Conservation (phyloP, 2,888 invertebrate species). For the Lepas anatifera region DNA sequence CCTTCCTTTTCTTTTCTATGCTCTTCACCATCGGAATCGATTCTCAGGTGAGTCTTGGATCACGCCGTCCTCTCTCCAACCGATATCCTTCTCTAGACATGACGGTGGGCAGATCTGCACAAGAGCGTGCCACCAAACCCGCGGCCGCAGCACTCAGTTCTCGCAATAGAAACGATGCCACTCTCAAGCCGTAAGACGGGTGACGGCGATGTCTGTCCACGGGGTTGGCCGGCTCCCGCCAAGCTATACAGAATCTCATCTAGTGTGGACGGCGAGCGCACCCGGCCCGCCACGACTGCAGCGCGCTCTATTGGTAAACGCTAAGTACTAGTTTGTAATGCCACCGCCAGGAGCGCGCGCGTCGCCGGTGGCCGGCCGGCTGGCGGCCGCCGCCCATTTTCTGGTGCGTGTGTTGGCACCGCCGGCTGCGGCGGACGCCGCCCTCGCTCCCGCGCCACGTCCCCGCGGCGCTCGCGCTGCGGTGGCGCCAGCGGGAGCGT, state of each 20-base stretch:
- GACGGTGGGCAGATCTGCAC: not conserved
- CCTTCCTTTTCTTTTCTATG: constrained; percentile 67
- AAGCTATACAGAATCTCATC: not conserved
- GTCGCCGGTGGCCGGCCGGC: not conserved
- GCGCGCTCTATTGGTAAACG: too few species aligned
- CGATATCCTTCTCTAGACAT: not conserved
- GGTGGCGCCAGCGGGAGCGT: not conserved
- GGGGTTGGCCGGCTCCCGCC: not conserved
- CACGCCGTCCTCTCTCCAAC: too few species aligned
- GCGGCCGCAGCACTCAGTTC: too few species aligned
- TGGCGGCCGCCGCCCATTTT: not conserved
- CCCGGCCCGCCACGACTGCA: not conserved
- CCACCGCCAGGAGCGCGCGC: not conserved
- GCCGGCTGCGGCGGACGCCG: not conserved
- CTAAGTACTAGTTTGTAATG: too few species aligned
- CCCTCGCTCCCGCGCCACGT: not conserved
- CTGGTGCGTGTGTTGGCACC: not conserved
- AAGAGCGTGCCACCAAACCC: not conserved
- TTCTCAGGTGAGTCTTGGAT: constrained; percentile 36
- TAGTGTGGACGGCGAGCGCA: not conserved
- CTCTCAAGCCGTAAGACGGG: not conserved
- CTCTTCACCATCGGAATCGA: constrained; percentile 57
- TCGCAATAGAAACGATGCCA: too few species aligned
- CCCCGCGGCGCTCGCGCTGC: not conserved
- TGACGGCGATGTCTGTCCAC: not conserved